These are phyloP conservation scores for Gorsachius magnificus DNA, from an alignment of 2,797 vertebrate genomes.

Conservation along the genomic window DNA sequence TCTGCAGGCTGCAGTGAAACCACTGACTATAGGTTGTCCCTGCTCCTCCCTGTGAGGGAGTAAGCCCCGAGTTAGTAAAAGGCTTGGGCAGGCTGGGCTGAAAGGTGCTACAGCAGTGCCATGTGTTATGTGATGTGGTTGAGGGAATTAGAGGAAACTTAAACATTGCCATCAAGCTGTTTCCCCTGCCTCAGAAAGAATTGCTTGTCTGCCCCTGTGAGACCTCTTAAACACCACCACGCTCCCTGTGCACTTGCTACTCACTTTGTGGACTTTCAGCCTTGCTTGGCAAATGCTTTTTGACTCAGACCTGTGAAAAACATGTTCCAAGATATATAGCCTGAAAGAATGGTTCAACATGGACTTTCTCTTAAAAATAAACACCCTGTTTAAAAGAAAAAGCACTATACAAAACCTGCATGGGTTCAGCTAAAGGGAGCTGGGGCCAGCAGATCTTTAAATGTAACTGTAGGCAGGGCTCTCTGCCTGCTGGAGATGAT, in stretches of 20 bases:
- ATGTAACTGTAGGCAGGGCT: background rate
- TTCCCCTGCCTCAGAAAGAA: background rate
- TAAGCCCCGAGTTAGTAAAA: background rate
- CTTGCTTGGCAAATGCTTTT: background rate
- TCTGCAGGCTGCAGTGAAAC: background rate
- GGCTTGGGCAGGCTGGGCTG: background rate
- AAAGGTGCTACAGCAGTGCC: background rate
- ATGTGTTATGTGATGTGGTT: rapidly evolving
- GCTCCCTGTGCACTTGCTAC: rapidly evolving
- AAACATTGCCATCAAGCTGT: background rate
- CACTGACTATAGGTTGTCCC: background rate
- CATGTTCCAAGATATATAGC: background rate
- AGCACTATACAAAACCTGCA: background rate
- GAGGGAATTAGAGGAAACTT: background rate
- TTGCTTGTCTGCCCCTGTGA: background rate
- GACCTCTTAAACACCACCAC: background rate
- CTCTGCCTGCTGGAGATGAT: background rate
- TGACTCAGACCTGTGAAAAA: background rate
- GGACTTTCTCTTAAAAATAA: background rate
- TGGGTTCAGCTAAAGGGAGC: background rate
- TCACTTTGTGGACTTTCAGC: background rate
- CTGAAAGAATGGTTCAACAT: background rate
- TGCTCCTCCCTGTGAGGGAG: background rate
- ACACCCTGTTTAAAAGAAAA: background rate
- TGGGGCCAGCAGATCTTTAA: background rate